A percentile compares a stretch with the other conserved stretches of the same genome.
phyloP scores from a whole-genome alignment of 2,888 invertebrate genomes.

The Atethmia centrago region DNA sequence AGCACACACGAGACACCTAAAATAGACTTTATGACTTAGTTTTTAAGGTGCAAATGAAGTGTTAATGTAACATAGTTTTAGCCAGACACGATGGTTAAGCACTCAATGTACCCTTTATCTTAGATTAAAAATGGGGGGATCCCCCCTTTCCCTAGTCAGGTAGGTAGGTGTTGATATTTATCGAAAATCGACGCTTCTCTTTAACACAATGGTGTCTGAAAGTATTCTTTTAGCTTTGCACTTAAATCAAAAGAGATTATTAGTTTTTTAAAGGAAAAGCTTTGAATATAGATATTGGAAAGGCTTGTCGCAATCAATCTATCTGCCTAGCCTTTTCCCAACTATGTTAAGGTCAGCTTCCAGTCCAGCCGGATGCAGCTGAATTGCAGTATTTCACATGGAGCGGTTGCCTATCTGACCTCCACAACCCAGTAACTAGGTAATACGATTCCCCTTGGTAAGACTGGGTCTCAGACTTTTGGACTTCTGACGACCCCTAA shows the following conservation, averaged over 20 bases:
- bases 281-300: slow-evolving; percentile 15
- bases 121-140: slow-evolving; percentile 87
- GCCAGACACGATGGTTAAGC: slow-evolving; percentile 84
- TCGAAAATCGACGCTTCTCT: slow-evolving; percentile 67
- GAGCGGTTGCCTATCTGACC: no score
- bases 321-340: no score
- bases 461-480: no score
- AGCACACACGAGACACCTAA: slow-evolving; percentile 12
- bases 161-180: slow-evolving; percentile 68
- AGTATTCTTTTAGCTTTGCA: slow-evolving; percentile 58
- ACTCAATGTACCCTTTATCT: slow-evolving; percentile 89
- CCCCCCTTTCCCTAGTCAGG: slow-evolving; percentile 59
- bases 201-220: slow-evolving; percentile 51
- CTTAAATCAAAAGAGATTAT: slow-evolving; percentile 50
- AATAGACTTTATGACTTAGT: slow-evolving; percentile 21
- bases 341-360: no score
- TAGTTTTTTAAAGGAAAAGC: slow-evolving; percentile 20
- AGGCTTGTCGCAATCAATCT: not conserved
- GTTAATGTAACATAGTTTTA: slow-evolving; percentile 65
- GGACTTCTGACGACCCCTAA: no score
- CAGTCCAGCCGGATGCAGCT: no score
- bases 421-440: no score
- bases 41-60: slow-evolving; percentile 29
- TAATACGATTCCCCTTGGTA: no score
- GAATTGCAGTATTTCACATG: no score